These are phyloP conservation scores for Parotia lawesii DNA, from an alignment of 2,113 vertebrate genomes.

Conservation along the genomic window DNA sequence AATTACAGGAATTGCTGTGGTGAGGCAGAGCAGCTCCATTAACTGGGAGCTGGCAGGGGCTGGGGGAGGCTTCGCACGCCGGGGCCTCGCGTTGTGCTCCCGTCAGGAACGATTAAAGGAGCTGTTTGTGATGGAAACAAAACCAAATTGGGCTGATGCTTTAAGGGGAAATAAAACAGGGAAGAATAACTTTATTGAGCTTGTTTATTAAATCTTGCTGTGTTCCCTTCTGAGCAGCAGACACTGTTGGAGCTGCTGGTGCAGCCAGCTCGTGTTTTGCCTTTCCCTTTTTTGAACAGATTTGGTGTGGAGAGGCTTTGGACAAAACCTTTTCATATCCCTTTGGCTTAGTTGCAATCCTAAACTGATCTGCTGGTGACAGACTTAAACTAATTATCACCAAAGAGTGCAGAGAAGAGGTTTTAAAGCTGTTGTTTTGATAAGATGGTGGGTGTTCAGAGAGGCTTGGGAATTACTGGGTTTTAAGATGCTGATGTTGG, in stretches of 20 bases:
- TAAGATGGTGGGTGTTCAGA: not conserved
- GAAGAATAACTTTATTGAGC: not conserved
- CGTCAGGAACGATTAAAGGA: not conserved
- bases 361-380: not conserved
- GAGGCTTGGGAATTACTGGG: not conserved
- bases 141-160: not conserved
- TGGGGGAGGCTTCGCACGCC: not conserved
- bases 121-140: not conserved
- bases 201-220: not conserved
- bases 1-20: constrained; percentile 17
- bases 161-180: not conserved
- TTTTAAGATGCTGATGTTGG: not conserved
- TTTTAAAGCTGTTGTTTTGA: not conserved
- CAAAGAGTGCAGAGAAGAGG: not conserved
- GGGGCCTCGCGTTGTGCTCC: not conserved
- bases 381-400: not conserved
- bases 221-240: not conserved
- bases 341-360: not conserved
- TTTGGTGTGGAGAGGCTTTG: not conserved
- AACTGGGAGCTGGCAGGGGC: not conserved
- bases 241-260: not conserved
- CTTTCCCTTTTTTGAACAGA: not conserved
- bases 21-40: not conserved
- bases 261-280: not conserved
- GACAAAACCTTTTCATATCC: not conserved